Conservation (phyloP, 2,797 vertebrate genomes). For the Alexandromys oeconomus region DNA sequence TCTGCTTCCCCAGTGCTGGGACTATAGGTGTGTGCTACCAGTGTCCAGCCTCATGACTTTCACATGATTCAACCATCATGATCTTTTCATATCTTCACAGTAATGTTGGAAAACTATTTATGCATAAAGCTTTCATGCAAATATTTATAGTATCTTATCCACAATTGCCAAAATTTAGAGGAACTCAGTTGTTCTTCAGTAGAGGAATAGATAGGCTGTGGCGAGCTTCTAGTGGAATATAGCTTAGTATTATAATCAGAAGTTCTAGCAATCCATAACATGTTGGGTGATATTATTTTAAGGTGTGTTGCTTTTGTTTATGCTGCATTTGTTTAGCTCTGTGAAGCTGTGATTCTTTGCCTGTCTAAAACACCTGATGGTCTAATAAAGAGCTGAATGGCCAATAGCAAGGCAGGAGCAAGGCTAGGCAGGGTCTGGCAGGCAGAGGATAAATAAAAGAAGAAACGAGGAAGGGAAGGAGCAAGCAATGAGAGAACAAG, state of each 20-base stretch:
- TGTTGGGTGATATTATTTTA: too few species aligned
- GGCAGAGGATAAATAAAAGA: too few species aligned
- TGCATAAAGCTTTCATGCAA: neutral
- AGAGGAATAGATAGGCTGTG: neutral
- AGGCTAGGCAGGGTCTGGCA: too few species aligned
- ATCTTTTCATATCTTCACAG: neutral
- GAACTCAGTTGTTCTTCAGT: neutral
- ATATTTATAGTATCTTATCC: slow-evolving; percentile 4
- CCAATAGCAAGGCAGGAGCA: too few species aligned
- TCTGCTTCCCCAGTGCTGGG: neutral
- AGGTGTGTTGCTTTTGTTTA: too few species aligned
- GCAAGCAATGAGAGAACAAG: too few species aligned
- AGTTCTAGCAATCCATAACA: neutral
- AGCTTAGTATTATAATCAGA: slow-evolving; percentile 7
- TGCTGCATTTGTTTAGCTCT: too few species aligned
- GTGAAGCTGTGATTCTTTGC: too few species aligned
- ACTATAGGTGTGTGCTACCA: neutral
- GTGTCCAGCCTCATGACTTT: neutral
- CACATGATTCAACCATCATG: neutral
- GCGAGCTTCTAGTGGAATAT: neutral
- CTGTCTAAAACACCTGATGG: too few species aligned
- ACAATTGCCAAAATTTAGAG: slow-evolving; percentile 13
- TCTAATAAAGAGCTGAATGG: too few species aligned
- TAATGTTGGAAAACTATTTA: neutral
- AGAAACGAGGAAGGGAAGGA: too few species aligned